These are phyloP conservation scores for Stictonetta naevosa DNA, from an alignment of 2,113 vertebrate species.

Conservation along the genomic window DNA sequence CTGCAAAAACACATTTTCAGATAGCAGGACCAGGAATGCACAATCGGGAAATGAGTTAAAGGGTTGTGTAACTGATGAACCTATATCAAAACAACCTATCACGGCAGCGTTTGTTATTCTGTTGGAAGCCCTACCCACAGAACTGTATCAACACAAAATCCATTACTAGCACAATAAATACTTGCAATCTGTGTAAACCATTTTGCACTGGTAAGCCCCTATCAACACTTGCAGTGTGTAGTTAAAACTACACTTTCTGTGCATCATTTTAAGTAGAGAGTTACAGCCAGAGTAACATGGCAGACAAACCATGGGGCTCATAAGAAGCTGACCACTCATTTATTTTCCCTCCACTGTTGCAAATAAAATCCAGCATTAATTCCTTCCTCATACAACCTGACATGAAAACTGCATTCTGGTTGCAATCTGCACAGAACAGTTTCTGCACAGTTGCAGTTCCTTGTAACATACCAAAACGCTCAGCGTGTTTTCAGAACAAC, in stretches of 20 bases:
- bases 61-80: not conserved
- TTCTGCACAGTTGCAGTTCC: not conserved
- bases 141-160: not conserved
- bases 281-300: not conserved
- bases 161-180: not conserved
- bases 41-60: not conserved
- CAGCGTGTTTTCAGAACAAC: not conserved
- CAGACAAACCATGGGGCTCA: not conserved
- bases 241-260: not conserved
- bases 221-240: not conserved
- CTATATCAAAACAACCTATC: not conserved
- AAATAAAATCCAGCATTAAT: not conserved
- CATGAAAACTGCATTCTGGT: not conserved
- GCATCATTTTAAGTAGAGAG: not conserved
- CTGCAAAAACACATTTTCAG: not conserved
- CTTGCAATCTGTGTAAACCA: not conserved
- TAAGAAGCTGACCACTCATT: not conserved
- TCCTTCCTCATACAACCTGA: not conserved
- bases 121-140: not conserved
- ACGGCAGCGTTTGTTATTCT: not conserved
- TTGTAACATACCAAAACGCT: not conserved
- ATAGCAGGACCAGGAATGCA: not conserved
- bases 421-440: not conserved
- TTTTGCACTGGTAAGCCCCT: not conserved
- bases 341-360: not conserved